phyloP scores from a whole-genome alignment of 1,140 invertebrate species.

The Ylistrum balloti region DNA sequence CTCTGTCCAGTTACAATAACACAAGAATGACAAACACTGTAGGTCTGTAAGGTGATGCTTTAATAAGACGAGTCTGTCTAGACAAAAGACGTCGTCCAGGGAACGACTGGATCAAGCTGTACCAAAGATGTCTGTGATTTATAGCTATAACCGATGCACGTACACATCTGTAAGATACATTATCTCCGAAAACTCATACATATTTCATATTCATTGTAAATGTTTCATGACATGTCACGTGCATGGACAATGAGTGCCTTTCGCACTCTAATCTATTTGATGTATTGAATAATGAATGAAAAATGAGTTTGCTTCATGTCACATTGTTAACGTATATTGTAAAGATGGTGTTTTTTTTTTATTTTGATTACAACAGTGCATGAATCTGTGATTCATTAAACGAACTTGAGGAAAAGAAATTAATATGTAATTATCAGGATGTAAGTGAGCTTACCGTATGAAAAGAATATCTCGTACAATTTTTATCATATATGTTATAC shows the following conservation, averaged over 20 bases:
- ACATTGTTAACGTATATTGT: too few species aligned
- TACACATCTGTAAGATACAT: neutral
- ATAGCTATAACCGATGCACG: neutral
- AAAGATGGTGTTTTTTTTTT: too few species aligned
- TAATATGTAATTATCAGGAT: neutral
- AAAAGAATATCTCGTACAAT: neutral
- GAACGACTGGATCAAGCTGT: neutral
- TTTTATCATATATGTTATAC: neutral
- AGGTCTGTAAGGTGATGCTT: neutral
- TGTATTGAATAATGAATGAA: too few species aligned
- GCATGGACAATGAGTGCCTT: neutral
- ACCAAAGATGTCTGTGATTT: slow-evolving; percentile 23
- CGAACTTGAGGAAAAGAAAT: neutral
- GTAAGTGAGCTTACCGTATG: too few species aligned
- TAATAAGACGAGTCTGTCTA: neutral
- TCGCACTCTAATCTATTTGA: neutral
- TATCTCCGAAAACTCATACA: slow-evolving; percentile 38
- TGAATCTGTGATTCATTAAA: neutral
- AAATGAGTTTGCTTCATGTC: too few species aligned
- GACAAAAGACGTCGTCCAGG: neutral
- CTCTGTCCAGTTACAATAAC: too few species aligned
- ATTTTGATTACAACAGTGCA: too few species aligned
- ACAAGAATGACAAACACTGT: neutral
- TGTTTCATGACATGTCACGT: slow-evolving; percentile 17
- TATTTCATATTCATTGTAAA: neutral